Evolutionary conservation across 2,888 invertebrate species (phyloP).

Genomic region (Penaeus monodon): DNA sequence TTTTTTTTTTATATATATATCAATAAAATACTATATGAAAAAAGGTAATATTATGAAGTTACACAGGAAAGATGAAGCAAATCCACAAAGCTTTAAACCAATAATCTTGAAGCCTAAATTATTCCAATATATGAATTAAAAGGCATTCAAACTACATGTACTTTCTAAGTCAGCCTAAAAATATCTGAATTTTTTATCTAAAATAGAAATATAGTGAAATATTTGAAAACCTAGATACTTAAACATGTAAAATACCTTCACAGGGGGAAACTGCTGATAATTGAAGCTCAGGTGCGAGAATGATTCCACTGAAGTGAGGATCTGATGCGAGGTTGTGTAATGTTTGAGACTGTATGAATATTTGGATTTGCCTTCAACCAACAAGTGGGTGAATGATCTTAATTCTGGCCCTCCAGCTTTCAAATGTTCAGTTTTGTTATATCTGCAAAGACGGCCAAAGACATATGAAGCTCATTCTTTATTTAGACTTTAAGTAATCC

Average conservation of each 20-base stretch:
- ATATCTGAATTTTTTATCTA: neutral
- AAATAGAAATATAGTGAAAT: neutral
- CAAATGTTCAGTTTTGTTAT: slow-evolving; percentile 85
- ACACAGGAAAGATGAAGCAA: neutral
- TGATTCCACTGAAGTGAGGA: slow-evolving; percentile 83
- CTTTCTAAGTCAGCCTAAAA: neutral
- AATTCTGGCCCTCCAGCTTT: slow-evolving; percentile 77
- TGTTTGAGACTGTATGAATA: slow-evolving; percentile 81
- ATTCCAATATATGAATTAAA: neutral
- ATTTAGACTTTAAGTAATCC: too few species aligned
- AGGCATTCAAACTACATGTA: neutral
- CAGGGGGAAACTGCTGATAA: slow-evolving; percentile 82
- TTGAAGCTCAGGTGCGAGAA: slow-evolving; percentile 86
- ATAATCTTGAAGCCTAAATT: neutral
- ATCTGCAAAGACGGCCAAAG: slow-evolving; percentile 72
- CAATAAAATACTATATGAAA: too few species aligned
- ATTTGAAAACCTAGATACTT: neutral
- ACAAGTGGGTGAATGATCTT: slow-evolving; percentile 81
- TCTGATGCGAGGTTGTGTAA: slow-evolving; percentile 80
- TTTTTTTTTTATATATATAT: too few species aligned
- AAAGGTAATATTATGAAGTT: too few species aligned
- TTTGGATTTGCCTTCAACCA: slow-evolving; percentile 86
- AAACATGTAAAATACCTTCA: slow-evolving; percentile 46
- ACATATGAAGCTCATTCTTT: too few species aligned
- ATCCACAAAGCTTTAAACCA: neutral